phyloP scores from a whole-genome alignment of 2,888 invertebrate species.

The Parelbella ahira region DNA sequence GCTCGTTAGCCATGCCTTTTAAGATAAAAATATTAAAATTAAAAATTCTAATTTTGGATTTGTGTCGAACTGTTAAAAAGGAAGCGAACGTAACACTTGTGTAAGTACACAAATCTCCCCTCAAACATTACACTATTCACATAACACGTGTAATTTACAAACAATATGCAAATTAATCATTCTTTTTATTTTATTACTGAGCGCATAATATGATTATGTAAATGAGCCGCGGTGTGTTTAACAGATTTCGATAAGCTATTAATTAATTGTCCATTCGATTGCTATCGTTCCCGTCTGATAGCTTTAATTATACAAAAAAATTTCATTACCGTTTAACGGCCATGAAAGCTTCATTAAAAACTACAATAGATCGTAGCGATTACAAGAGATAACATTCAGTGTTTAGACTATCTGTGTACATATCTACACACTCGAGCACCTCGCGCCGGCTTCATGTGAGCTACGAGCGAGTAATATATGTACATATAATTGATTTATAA shows the following conservation, averaged over 20 bases:
- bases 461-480: no score
- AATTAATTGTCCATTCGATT: slow-evolving; percentile 14
- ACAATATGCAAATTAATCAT: neutral
- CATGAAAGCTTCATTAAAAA: slow-evolving; percentile 11
- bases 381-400: slow-evolving; percentile 1
- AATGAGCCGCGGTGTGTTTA: slow-evolving; percentile 11
- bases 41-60: no score
- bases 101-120: no score
- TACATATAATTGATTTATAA: no score
- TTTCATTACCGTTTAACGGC: slow-evolving; percentile 11
- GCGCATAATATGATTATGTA: slow-evolving; percentile 4
- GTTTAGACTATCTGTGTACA: neutral
- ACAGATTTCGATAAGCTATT: slow-evolving; percentile 16
- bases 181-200: neutral
- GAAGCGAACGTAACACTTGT: no score
- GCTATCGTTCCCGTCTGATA: slow-evolving; percentile 15
- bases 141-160: no score
- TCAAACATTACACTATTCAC: no score
- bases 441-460: neutral
- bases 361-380: slow-evolving; percentile 14
- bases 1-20: no score
- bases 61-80: no score
- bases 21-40: no score
- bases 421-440: no score
- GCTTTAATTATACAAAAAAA: slow-evolving; percentile 16